Base-by-base conservation (phyloP, 2,888 invertebrate species). In the Phrixothrix hirtus region DNA sequence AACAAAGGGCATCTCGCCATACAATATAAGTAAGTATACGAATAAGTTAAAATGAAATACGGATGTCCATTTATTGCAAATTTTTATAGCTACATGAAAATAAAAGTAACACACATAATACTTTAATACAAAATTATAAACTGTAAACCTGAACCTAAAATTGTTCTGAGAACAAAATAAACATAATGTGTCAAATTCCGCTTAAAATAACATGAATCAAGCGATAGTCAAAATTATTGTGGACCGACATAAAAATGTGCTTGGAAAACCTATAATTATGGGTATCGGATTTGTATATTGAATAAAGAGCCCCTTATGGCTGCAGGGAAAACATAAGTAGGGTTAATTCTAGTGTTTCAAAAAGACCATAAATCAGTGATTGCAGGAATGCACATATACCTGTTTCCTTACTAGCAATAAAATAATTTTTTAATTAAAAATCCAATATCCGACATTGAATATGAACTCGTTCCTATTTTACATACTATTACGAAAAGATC, bases 271-370 rank as follows among this genome's bases (percentile, higher is more conserved):
- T 57, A 49, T 59, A 59, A 59, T 59, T 57, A 59, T 55, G 39
- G 51, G 56, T 59, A 57, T 59, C 59, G 46, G 54, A 59, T 59
- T 54, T 54, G 51, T 61, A 59, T 60, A 62, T 61, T 61, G 58
- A 62, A 61, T 60, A 57, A 59, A 61, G 50, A 42, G 45, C 41
- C 46, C 44, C 49, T 41, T 44, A 39, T 26, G 50, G 44, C 46
- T 15, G 13, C 15, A 35, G 36, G 42, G 32, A 38, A 48, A 38
- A 35, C 6, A 43, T 17, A 38, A 43, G 55, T 43, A 55, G 58
- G 51, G 50, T 39, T 63, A 63, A 63, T 63, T 57, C 59, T 59
- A 62, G 61, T 59, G 47, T 55, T 59, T 47, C 45, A 50, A 41
- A 48, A 37, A 46, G 52, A 45, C 55, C 46, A 60, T 61, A 61